Evolutionary conservation across 35 echinoderm and acorn worm genomes (phyloP).

Genomic region (Patiria miniata): DNA sequence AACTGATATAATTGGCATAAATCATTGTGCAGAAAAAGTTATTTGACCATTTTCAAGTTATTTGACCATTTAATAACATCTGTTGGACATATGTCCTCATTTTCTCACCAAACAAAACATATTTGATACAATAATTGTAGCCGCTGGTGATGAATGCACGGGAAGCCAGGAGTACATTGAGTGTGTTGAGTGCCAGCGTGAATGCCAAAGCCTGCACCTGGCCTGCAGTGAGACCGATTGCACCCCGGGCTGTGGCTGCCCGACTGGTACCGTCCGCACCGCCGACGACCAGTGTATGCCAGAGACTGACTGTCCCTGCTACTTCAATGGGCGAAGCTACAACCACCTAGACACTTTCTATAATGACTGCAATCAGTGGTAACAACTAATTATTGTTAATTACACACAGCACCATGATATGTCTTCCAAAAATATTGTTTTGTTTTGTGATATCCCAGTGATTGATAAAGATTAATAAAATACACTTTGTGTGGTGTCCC

Average conservation of each 20-base stretch:
- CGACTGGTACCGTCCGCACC: neutral
- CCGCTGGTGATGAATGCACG: neutral
- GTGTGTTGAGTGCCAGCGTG: neutral
- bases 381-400: neutral
- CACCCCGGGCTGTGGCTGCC: neutral
- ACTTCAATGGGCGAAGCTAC: neutral
- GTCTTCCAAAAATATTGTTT: no score
- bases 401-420: no score
- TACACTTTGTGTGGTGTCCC: no score
- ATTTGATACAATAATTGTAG: neutral
- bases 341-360: neutral
- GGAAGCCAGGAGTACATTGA: neutral
- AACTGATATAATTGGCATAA: no score
- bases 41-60: no score
- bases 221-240: neutral
- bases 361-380: neutral
- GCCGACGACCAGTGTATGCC: constrained; percentile 10
- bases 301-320: neutral
- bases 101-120: no score
- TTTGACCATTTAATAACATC: no score
- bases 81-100: no score
- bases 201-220: neutral
- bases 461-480: no score
- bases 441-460: no score
- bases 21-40: no score